Evolutionary conservation across 2,113 vertebrate species (phyloP), one percentile per base, ranked within the genome.

Genomic region (Okapia johnstoni): DNA sequence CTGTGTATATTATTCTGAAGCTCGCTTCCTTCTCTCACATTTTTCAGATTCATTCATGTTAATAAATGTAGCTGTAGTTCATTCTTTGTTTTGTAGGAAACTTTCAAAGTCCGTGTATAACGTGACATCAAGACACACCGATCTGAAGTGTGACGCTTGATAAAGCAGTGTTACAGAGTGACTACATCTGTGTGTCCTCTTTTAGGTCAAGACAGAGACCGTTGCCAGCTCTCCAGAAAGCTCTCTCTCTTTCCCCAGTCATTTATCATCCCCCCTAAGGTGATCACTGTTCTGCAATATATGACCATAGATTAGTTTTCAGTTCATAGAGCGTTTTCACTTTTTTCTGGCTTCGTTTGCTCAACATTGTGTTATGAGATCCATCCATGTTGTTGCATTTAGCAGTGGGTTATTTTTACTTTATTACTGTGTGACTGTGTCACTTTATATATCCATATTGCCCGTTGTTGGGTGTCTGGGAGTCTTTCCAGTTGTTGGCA

Each of bases 31-130:
- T 79, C 28, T 83, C 46, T 93, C 16, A 3, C 81, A n/a, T 80
- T 88, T 93, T 96, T 97, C 86, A 93, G 30, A 61, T 87, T 80
- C n/a, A 61, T 80, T n/a, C 23, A 79, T 73, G 43, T 80, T 86
- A 92, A 89, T 89, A 81, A 89, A 85, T 46, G 11, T 52, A 81
- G 25, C 54, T 85, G 3, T 61, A 50, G 61, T 87, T 94, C 25
- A 57, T 81, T 94, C 6, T 81, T 86, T 79, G 85, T 84, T 55
- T 80, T 55, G 19, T 93, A 80, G 30, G 48, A 19, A 17, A 33
- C 4, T 85, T 87, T 79, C 43, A 90, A 81, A 85, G 70, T 91
- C 30, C 80, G n/a, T 84, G 52, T 85, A 7, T 84, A 93, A 52
- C 23, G 28, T 79, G 63, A 58, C 8, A n/a, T 4, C 6, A 52